Base-by-base conservation (phyloP, 1,140 invertebrate species). In the Arctopsyche grandis region DNA sequence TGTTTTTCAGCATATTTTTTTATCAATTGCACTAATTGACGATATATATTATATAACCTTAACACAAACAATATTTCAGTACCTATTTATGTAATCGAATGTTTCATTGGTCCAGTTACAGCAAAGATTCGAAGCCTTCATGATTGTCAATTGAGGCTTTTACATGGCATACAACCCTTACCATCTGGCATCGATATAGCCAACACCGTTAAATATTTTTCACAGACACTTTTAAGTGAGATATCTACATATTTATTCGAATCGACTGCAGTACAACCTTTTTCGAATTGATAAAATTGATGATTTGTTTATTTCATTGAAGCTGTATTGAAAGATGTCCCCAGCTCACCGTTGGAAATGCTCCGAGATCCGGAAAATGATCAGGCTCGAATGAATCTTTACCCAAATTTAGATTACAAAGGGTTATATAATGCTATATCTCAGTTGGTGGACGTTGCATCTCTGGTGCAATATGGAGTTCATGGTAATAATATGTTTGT, bases 171-270 rank as follows among this genome's bases (percentile, higher is more conserved):
- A 83, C 93, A 97, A 84, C 97, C 98, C 29, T 90, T 95, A 82
- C 98, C 98, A 70, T 97, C 96, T 77, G 98, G 98, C 77, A 90
- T 93, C 78, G 98, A 99, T 87, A 97, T 99, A 86, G 96, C 97
- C 71, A 98, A 97, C 85, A 99, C 97, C 76, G 91, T 99, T 83
- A 98, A 99, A 87, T 99, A 98, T 88, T 99, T 99, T 89, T 98
- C 97, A 26, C 97, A 98, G 90, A 98, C 97, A 69, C 90, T 99
- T 76, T 89, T 99, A 83, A 95, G 98, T 99, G 92, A 92, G 91
- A 91, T 83, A 29, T 78, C 12, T 52, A 14, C 12, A 91, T 83
- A 29, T 78, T 52, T 52, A 14, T 52, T 52, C 3, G 10, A 14
- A 14, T 52, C 12, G 5, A 7, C 12, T 46, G 5, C 12, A 73